These are phyloP conservation scores for Dryas iulia DNA, from an alignment of 1,140 invertebrate species.

Conservation along the genomic window DNA sequence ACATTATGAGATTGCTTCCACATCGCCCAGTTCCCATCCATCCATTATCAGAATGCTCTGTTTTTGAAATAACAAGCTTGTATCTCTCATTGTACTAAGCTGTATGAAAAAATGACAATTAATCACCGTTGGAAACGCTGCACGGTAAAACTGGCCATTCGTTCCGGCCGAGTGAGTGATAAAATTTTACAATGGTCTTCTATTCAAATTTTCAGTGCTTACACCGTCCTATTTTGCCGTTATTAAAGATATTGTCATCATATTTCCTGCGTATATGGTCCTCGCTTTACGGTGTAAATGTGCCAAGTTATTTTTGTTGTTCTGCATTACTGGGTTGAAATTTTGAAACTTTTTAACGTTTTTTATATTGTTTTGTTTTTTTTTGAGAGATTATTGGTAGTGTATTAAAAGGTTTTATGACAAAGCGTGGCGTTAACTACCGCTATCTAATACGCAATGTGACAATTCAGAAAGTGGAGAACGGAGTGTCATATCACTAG, in stretches of 20 bases:
- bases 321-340: background rate
- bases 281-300: background rate
- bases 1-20: background rate
- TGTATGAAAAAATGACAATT: conserved; percentile 29
- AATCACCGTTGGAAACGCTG: conserved; percentile 23
- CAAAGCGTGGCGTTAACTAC: too few relatives aligned
- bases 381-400: too few relatives aligned
- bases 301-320: too few relatives aligned
- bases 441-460: too few relatives aligned
- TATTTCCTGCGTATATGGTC: background rate
- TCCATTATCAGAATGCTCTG: conserved; percentile 18
- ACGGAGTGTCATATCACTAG: too few relatives aligned
- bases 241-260: background rate
- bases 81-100: conserved; percentile 19
- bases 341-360: too few relatives aligned
- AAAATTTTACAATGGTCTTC: conserved; percentile 25
- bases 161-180: conserved; percentile 23
- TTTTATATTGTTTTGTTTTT: too few relatives aligned
- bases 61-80: conserved; percentile 18
- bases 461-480: too few relatives aligned
- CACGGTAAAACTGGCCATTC: conserved; percentile 24
- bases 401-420: too few relatives aligned
- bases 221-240: conserved; percentile 17
- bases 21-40: background rate
- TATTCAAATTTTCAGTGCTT: conserved; percentile 24